phyloP scores from a whole-genome alignment of 2,113 vertebrate genomes.

The Athene noctua region DNA sequence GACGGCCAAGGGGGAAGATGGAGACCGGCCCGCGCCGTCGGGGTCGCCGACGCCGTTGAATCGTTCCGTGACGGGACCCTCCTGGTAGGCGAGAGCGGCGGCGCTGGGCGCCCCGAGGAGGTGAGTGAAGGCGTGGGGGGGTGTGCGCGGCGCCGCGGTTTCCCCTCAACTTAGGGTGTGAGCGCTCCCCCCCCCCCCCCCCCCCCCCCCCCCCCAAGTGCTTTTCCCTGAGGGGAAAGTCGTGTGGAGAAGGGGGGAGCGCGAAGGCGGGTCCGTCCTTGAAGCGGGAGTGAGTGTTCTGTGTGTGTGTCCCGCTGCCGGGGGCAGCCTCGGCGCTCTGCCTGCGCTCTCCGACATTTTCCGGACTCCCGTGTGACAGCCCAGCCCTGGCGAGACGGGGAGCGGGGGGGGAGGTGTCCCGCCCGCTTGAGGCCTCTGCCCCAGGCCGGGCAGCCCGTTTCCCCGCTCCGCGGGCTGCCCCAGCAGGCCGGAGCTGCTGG shows the following conservation, averaged over 20 bases:
- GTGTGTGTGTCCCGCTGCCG: background rate
- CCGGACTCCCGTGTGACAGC: background rate
- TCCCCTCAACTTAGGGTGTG: background rate
- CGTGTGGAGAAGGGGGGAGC: background rate
- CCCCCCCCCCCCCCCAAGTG: background rate
- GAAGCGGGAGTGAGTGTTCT: background rate
- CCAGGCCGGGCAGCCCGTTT: background rate
- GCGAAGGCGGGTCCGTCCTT: background rate
- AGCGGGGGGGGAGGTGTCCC: background rate
- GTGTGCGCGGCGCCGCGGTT: background rate
- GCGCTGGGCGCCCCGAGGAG: background rate
- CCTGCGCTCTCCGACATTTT: background rate
- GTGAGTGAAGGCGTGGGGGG: background rate
- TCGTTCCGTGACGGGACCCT: background rate
- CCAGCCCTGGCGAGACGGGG: background rate
- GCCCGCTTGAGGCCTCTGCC: background rate
- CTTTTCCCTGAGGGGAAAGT: background rate
- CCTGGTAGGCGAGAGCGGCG: background rate
- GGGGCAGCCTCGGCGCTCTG: background rate
- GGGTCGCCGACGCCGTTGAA: background rate
- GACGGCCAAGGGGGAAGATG: slow-evolving; percentile 75
- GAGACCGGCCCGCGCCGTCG: slow-evolving; percentile 58
- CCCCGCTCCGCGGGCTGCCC: background rate
- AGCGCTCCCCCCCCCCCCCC: background rate
- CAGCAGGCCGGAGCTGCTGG: background rate